These are phyloP conservation scores for Psilopsiagon aurifrons DNA, from an alignment of 2,113 vertebrate genomes.

Conservation along the genomic window DNA sequence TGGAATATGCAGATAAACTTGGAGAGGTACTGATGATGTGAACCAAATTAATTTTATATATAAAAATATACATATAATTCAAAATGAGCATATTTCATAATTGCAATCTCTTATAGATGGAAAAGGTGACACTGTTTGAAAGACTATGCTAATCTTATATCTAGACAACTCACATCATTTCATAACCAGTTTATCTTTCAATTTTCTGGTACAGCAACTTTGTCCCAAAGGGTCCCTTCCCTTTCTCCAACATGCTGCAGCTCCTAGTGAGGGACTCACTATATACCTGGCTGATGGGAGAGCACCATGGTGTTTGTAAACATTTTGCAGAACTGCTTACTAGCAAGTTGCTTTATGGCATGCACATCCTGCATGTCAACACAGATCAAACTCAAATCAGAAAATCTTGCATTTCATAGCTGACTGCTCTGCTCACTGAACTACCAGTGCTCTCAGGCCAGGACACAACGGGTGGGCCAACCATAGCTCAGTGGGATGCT, in stretches of 20 bases:
- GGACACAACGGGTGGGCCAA: background rate
- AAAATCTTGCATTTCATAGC: background rate
- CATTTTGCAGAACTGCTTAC: background rate
- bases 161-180: background rate
- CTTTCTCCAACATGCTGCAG: background rate
- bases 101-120: constrained; percentile 8
- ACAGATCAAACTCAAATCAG: background rate
- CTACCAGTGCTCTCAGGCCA: background rate
- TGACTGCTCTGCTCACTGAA: background rate
- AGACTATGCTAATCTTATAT: constrained; percentile 50
- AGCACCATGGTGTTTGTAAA: background rate
- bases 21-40: constrained; percentile 22
- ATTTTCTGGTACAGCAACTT: background rate
- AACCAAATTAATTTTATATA: constrained; percentile 53
- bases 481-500: background rate
- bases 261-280: background rate
- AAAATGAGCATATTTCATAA: constrained; percentile 57
- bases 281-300: background rate
- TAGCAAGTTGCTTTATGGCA: background rate
- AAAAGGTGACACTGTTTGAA: background rate
- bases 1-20: constrained; percentile 63
- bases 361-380: background rate
- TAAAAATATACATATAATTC: background rate
- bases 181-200: background rate
- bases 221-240: background rate